Evolutionary conservation across 2,888 invertebrate species (phyloP).

Genomic region (Agrenia bidenticulata): DNA sequence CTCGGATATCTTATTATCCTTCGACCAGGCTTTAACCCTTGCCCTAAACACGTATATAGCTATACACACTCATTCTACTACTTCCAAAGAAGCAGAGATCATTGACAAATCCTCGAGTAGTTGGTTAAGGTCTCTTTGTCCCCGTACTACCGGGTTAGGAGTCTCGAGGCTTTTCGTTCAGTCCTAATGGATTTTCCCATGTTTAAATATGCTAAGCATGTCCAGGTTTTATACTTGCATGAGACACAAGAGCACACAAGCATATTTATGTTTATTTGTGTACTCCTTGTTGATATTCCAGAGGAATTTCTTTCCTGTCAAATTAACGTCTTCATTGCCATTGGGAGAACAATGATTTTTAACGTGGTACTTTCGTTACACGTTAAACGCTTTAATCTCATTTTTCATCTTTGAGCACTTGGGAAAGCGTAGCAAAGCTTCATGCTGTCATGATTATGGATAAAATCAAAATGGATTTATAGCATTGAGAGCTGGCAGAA

Average conservation of each 20-base stretch:
- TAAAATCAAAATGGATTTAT: no score
- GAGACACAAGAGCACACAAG: no score
- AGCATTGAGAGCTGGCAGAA: no score
- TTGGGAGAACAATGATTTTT: background rate
- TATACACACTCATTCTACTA: no score
- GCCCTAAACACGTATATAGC: background rate
- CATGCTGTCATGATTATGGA: no score
- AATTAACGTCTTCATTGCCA: conserved; percentile 17
- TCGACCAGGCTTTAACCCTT: background rate
- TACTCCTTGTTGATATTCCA: background rate
- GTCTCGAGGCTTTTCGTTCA: conserved; percentile 1
- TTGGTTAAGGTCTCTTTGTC: conserved; percentile 7
- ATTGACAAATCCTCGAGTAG: conserved; percentile 21
- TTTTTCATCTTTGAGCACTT: no score
- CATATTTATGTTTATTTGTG: no score
- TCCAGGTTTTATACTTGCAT: background rate
- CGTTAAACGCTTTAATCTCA: no score
- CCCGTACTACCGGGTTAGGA: background rate
- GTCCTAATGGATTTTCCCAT: conserved; percentile 22
- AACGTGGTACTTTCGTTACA: no score
- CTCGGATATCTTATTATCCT: background rate
- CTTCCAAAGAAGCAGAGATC: background rate
- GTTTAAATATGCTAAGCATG: conserved; percentile 30
- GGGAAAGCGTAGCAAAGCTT: no score
- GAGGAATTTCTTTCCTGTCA: conserved; percentile 8